These are phyloP conservation scores for Odontophorus gujanensis DNA, from an alignment of 2,113 vertebrate genomes.

Conservation along the genomic window DNA sequence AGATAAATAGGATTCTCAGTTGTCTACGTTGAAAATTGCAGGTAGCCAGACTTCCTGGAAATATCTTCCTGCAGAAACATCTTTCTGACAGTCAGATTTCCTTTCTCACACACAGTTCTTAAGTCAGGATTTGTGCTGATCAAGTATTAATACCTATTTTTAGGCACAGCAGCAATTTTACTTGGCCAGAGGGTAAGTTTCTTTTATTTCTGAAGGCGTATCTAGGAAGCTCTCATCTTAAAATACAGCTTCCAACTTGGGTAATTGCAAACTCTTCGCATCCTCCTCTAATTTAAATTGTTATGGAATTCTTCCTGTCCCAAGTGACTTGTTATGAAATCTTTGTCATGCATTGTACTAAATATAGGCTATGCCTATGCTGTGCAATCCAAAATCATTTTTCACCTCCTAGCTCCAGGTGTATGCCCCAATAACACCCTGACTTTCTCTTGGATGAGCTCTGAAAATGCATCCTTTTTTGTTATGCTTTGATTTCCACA, in stretches of 20 bases:
- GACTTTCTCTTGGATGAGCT: background rate
- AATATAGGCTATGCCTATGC: constrained; percentile 7
- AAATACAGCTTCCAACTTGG: background rate
- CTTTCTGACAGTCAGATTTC: background rate
- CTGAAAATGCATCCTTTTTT: background rate
- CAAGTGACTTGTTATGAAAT: constrained; percentile 20
- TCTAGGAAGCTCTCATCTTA: constrained; percentile 5
- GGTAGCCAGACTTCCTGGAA: background rate
- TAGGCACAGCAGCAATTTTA: background rate
- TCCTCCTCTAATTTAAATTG: constrained; percentile 52
- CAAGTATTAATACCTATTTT: background rate
- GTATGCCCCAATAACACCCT: background rate
- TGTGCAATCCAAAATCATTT: background rate
- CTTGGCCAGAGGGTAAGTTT: background rate
- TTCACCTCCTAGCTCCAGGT: constrained; percentile 10
- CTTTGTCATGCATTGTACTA: constrained; percentile 26
- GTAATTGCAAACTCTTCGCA: background rate
- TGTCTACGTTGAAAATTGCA: background rate
- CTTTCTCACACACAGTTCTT: background rate
- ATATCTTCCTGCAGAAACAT: background rate
- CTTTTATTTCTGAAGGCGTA: background rate
- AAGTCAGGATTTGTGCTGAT: background rate
- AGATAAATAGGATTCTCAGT: background rate
- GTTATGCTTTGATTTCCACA: background rate
- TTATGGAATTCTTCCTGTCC: constrained; percentile 57